These are phyloP conservation scores for Ecdyonurus torrentis DNA, from an alignment of 2,888 invertebrate species.

Conservation along the genomic window DNA sequence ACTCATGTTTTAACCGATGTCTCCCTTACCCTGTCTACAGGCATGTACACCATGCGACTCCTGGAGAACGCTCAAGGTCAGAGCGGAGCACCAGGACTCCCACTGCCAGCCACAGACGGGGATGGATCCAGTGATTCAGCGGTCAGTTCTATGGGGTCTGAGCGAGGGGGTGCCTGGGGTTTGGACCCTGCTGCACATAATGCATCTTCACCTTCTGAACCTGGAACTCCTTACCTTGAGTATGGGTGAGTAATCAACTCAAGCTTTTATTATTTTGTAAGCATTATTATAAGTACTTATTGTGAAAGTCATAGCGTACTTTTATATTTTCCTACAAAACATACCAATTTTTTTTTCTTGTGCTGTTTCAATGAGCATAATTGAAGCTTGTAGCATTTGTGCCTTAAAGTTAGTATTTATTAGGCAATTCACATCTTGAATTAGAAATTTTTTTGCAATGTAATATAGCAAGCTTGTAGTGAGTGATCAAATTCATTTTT, in stretches of 20 bases:
- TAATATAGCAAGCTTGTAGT: too few species aligned
- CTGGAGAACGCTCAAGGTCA: slow-evolving; percentile 38
- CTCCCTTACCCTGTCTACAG: slow-evolving; percentile 33
- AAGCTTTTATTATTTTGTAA: too few species aligned
- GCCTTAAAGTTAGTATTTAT: too few species aligned
- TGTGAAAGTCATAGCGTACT: too few species aligned
- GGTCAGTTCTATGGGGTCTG: slow-evolving; percentile 85
- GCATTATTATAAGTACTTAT: too few species aligned
- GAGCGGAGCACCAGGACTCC: slow-evolving; percentile 16
- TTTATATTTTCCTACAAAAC: too few species aligned
- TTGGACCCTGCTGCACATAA: background rate
- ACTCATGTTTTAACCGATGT: background rate
- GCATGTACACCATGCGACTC: slow-evolving; percentile 79
- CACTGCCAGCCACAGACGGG: slow-evolving; percentile 23
- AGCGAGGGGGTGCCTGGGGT: slow-evolving; percentile 29
- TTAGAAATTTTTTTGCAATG: too few species aligned
- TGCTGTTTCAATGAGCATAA: too few species aligned
- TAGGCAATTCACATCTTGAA: too few species aligned
- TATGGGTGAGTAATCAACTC: background rate
- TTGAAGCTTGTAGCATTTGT: too few species aligned
- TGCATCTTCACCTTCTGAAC: background rate
- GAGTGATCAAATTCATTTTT: too few species aligned
- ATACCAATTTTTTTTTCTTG: too few species aligned
- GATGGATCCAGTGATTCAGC: slow-evolving; percentile 83
- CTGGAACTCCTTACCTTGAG: background rate